phyloP scores from a whole-genome alignment of 2,888 invertebrate species.

The Macrophya alboannulata region DNA sequence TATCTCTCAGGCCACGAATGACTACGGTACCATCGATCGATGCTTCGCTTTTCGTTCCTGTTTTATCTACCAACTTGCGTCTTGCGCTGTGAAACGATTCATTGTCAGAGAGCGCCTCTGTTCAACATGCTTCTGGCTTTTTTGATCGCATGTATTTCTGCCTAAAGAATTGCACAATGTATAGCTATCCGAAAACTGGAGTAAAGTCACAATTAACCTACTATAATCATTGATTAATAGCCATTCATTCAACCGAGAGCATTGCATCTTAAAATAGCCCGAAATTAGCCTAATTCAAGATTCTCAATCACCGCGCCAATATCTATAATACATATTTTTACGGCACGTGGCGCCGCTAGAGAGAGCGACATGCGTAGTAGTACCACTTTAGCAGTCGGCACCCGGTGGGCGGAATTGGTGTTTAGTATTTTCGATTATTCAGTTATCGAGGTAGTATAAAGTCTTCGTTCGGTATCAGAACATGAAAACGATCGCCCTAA shows the following conservation, averaged over 20 bases:
- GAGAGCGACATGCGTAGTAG: not conserved
- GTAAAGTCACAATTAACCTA: not conserved
- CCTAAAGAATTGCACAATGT: not conserved
- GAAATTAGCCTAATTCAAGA: not conserved
- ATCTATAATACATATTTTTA: not conserved
- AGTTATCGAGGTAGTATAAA: not conserved
- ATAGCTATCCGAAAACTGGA: not conserved
- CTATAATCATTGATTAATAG: no score
- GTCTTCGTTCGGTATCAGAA: not conserved
- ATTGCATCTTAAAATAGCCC: not conserved
- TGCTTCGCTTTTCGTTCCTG: not conserved
- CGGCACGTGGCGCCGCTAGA: conserved; percentile 3
- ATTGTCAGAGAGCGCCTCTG: not conserved
- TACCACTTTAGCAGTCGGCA: not conserved
- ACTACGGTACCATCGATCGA: not conserved
- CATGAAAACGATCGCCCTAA: not conserved
- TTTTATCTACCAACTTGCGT: not conserved
- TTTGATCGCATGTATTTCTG: not conserved
- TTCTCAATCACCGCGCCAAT: not conserved
- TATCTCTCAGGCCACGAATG: no score
- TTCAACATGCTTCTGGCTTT: not conserved
- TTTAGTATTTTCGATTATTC: conserved; percentile 25
- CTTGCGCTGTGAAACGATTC: not conserved
- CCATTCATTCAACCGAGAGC: no score
- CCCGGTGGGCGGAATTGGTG: conserved; percentile 21